A percentile compares a stretch with the other conserved stretches of the same genome.
phyloP scores from a whole-genome alignment of 2,888 invertebrate species.

The Polydrusus tereticollis region DNA sequence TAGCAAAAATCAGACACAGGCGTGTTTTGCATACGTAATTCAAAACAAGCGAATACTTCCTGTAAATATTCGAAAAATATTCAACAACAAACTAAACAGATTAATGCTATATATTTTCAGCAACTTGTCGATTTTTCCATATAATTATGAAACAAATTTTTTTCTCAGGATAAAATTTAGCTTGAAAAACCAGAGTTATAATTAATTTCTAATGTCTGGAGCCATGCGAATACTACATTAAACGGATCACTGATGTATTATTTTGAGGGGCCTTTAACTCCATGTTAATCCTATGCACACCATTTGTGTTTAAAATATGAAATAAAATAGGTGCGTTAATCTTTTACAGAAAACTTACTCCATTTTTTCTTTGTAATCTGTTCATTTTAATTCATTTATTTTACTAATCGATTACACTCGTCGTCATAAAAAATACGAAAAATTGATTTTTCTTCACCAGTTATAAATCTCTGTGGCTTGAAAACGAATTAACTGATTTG shows the following conservation, averaged over 20 bases:
- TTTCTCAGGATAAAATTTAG: too few relatives aligned
- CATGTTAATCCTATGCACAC: not conserved
- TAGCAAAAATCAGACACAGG: not conserved
- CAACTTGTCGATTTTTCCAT: constrained; percentile 5
- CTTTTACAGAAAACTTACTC: not conserved
- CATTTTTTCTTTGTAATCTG: constrained; percentile 8
- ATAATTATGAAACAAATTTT: too few relatives aligned
- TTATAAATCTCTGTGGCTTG: too few relatives aligned
- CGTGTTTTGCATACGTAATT: not conserved
- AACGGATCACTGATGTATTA: too few relatives aligned
- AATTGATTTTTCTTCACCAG: not conserved
- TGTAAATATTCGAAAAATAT: not conserved
- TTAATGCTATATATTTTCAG: not conserved
- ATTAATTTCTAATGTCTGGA: too few relatives aligned
- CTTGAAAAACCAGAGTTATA: too few relatives aligned
- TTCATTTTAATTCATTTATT: constrained; percentile 19
- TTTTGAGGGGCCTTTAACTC: not conserved
- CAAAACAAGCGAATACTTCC: not conserved
- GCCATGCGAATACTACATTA: too few relatives aligned
- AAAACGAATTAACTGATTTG: too few relatives aligned
- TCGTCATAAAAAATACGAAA: not conserved
- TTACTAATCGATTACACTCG: constrained; percentile 13
- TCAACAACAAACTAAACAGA: constrained; percentile 1
- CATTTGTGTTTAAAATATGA: not conserved
- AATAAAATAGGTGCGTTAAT: not conserved